phyloP scores from a whole-genome alignment of 2,888 invertebrate genomes.

The Galeopsomyia nigrocyanea region DNA sequence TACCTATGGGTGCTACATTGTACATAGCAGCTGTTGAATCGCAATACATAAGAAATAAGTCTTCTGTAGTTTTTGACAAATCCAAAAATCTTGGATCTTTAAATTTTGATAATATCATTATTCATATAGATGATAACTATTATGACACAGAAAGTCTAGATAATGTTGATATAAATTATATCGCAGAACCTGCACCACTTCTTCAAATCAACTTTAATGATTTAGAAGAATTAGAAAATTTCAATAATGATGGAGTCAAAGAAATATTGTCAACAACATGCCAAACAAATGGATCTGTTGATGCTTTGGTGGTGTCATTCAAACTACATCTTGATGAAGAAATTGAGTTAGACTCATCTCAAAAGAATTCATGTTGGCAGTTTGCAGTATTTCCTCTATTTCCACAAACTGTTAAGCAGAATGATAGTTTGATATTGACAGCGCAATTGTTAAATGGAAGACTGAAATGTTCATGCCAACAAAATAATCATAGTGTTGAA shows the following conservation, averaged over 20 bases:
- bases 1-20: slow-evolving; percentile 76
- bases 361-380: slow-evolving; percentile 80
- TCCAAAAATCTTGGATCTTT: slow-evolving; percentile 47
- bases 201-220: slow-evolving; percentile 77
- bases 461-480: slow-evolving; percentile 59
- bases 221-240: slow-evolving; percentile 65
- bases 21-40: slow-evolving; percentile 77
- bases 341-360: slow-evolving; percentile 75
- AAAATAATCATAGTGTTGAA: slow-evolving; percentile 63
- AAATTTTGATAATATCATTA: slow-evolving; percentile 61
- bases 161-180: slow-evolving; percentile 71
- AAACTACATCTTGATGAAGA: slow-evolving; percentile 77
- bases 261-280: slow-evolving; percentile 65
- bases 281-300: slow-evolving; percentile 71
- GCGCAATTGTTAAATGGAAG: slow-evolving; percentile 54
- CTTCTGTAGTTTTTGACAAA: slow-evolving; percentile 52
- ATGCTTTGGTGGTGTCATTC: slow-evolving; percentile 82
- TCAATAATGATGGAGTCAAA: slow-evolving; percentile 64
- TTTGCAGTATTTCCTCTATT: slow-evolving; percentile 77
- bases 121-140: slow-evolving; percentile 70
- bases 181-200: slow-evolving; percentile 73
- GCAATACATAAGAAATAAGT: slow-evolving; percentile 58
- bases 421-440: slow-evolving; percentile 51
- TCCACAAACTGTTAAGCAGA: slow-evolving; percentile 48
- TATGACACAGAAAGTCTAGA: slow-evolving; percentile 81